A percentile compares a stretch with the other conserved stretches of the same genome.
Evolutionary conservation across 2,888 invertebrate species (phyloP).

Genomic region (Tipula helvola): DNA sequence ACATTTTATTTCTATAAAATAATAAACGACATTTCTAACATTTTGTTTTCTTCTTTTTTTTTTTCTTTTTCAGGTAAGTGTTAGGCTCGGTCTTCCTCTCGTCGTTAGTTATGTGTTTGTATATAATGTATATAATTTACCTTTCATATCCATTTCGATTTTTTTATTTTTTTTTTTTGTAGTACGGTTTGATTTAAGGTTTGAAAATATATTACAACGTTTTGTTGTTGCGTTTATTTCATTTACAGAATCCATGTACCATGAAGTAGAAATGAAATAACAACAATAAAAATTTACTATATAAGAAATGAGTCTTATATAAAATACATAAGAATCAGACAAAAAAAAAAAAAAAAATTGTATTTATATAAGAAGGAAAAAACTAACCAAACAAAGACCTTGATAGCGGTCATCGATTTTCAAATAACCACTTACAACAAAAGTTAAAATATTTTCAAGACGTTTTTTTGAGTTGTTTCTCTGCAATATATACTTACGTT

Average conservation of each 20-base stretch:
- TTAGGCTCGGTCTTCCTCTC: background rate
- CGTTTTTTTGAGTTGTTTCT: background rate
- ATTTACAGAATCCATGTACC: background rate
- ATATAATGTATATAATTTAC: background rate
- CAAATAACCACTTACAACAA: conserved; percentile 4
- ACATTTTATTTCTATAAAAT: background rate
- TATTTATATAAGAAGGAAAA: background rate
- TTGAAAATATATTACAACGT: background rate
- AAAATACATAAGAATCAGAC: background rate
- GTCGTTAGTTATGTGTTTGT: background rate
- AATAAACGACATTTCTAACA: background rate
- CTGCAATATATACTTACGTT: background rate
- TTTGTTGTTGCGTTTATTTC: background rate
- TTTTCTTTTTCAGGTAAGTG: background rate
- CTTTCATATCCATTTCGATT: background rate
- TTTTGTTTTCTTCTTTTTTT: background rate
- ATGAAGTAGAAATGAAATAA: background rate
- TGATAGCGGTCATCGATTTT: background rate
- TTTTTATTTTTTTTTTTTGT: background rate
- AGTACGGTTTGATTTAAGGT: background rate
- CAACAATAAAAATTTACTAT: background rate
- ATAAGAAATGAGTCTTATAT: background rate
- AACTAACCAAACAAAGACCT: background rate
- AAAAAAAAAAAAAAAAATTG: background rate
- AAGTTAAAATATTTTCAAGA: background rate